Evolutionary conservation across 1,140 invertebrate species (phyloP), one percentile per base, ranked within the genome.

Genomic region (Telenomus remus): DNA sequence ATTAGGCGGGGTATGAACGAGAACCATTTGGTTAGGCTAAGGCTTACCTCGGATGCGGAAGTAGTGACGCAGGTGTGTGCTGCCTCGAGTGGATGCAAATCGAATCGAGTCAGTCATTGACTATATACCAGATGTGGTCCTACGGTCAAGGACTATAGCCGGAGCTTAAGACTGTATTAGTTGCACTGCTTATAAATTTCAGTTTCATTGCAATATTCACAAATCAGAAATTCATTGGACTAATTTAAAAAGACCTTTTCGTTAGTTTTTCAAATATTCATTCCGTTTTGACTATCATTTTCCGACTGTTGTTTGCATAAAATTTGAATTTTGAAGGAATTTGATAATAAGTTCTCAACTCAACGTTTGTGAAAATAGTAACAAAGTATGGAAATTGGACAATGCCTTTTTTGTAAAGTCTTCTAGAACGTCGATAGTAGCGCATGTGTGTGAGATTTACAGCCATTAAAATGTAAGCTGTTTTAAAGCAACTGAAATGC

Each of bases 1-100:
- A 27, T 27, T 27, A 27, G 19, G 19, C 19, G 6, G 19, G 19
- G 19, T 74, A 57, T 68, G 63, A 56, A 68, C 68, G 68, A 63
- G 35, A 37, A 47, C 35, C 61, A 74, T 50, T 74, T 61, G 46
- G 56, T 33, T 15, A 10, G 50, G 49, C 42, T 74, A 63, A 75
- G 66, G 46, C 54, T 68, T 68, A 51, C 60, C 46, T 65, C 64
- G 51, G 48, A 54, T 54, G 51, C 27, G 51, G 54, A 10, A 19
- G 44, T 3, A 27, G 59, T 50, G 61, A 27, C 65, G 53, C 69
- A 73, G 61, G 70, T 74, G 74, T 63, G 27, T 27, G 60, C 53
- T 50, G 64, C 42, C 35, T 46, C 51, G 55, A 70, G 73, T 63
- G 43, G 66, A 79, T 75, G 78, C 74, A 77, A 75, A 79, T 79